Conservation (phyloP, 2,888 invertebrate genomes). For the Sepiola atlantica region DNA sequence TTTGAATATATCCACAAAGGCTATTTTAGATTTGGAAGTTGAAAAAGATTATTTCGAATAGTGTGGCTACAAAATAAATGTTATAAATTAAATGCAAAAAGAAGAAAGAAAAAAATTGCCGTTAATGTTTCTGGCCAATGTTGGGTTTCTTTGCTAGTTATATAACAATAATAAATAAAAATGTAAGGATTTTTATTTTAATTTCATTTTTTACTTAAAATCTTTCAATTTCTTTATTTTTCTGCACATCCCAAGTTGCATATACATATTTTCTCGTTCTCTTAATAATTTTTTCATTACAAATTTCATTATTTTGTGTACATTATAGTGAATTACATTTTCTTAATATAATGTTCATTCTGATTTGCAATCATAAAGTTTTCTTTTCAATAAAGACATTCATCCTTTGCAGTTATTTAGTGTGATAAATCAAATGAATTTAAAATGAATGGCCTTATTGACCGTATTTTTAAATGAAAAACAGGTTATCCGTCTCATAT, state of each 20-base stretch:
- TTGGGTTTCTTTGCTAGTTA: too few relatives aligned
- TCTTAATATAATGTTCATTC: neutral
- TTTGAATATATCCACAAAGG: too few relatives aligned
- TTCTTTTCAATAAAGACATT: neutral
- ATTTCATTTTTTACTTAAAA: too few relatives aligned
- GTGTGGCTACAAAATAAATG: too few relatives aligned
- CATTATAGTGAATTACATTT: neutral
- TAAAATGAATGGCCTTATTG: neutral
- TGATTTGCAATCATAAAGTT: neutral
- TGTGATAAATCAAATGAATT: neutral
- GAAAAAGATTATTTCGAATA: too few relatives aligned
- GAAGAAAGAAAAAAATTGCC: too few relatives aligned
- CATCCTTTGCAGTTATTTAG: neutral
- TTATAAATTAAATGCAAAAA: too few relatives aligned
- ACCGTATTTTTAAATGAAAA: neutral
- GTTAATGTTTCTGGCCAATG: too few relatives aligned
- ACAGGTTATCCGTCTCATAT: neutral
- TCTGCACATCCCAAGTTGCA: neutral
- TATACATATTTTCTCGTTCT: neutral
- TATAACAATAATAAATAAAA: too few relatives aligned
- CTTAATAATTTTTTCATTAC: neutral
- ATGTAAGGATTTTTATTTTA: too few relatives aligned
- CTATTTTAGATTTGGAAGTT: too few relatives aligned
- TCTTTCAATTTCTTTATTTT: too few relatives aligned
- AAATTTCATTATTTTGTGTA: neutral